Percentiles rank a stretch among this genome's conserved stretches.
phyloP scores from a whole-genome alignment of 2,113 vertebrate species.

The Chlamydotis undulata region DNA sequence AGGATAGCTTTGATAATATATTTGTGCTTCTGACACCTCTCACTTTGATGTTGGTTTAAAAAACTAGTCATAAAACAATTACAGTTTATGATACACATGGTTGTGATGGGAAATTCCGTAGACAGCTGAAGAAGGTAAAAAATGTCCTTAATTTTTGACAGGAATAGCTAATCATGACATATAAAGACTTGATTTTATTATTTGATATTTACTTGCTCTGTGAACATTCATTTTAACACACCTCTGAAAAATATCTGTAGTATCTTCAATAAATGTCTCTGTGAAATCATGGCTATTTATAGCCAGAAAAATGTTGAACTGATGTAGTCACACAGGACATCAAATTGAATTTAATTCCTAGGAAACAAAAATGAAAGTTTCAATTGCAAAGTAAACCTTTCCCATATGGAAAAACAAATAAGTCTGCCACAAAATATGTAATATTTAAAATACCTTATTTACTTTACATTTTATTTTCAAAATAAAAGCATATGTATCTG shows the following conservation, averaged over 20 bases:
- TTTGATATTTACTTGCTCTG: not conserved
- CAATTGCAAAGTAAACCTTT: not conserved
- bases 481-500: not conserved
- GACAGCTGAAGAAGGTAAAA: not conserved
- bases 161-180: not conserved
- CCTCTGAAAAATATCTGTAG: not conserved
- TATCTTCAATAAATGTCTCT: not conserved
- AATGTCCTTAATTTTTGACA: not conserved
- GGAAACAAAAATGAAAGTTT: not conserved
- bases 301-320: not conserved
- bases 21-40: not conserved
- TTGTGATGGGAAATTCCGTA: not conserved
- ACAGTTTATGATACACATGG: not conserved
- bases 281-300: not conserved
- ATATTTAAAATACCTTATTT: not conserved
- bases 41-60: not conserved
- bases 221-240: not conserved
- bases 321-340: not conserved
- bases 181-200: not conserved
- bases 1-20: not conserved
- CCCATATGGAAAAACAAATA: not conserved
- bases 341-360: not conserved
- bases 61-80: not conserved
- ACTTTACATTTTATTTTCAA: not conserved
- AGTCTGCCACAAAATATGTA: not conserved